These are phyloP conservation scores for Agapostemon virescens DNA, from an alignment of 2,888 invertebrate species.

Conservation along the genomic window DNA sequence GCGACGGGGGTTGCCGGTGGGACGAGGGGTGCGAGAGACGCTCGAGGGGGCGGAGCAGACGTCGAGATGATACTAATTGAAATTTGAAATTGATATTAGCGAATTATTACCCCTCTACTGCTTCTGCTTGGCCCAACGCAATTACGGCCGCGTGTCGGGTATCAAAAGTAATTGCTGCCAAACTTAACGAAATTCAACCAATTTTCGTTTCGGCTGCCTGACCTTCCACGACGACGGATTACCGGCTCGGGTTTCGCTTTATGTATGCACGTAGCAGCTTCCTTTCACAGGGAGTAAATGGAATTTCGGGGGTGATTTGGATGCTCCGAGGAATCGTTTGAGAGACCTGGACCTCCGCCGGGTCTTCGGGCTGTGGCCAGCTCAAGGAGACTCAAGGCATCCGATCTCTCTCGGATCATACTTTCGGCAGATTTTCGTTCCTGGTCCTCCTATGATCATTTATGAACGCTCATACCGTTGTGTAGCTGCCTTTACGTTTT, in stretches of 20 bases:
- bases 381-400: neutral
- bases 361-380: neutral
- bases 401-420: neutral
- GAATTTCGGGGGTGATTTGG: slow-evolving; percentile 48
- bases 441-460: neutral
- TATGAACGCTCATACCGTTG: neutral
- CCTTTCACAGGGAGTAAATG: slow-evolving; percentile 36
- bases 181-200: slow-evolving; percentile 78
- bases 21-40: slow-evolving; percentile 59
- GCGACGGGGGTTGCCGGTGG: slow-evolving; percentile 25
- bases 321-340: slow-evolving; percentile 32
- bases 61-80: slow-evolving; percentile 80
- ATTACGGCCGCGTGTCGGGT: slow-evolving; percentile 79
- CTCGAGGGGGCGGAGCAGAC: slow-evolving; percentile 64
- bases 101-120: slow-evolving; percentile 78
- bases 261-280: slow-evolving; percentile 42
- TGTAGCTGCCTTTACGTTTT: neutral
- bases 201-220: slow-evolving; percentile 68
- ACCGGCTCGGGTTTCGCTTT: slow-evolving; percentile 53
- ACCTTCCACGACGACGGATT: slow-evolving; percentile 63
- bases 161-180: slow-evolving; percentile 80
- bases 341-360: neutral
- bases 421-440: neutral
- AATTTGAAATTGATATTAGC: slow-evolving; percentile 81
- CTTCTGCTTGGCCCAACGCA: slow-evolving; percentile 70